phyloP scores from a whole-genome alignment of 2,797 vertebrate genomes.

The Sardinella longiceps region DNA sequence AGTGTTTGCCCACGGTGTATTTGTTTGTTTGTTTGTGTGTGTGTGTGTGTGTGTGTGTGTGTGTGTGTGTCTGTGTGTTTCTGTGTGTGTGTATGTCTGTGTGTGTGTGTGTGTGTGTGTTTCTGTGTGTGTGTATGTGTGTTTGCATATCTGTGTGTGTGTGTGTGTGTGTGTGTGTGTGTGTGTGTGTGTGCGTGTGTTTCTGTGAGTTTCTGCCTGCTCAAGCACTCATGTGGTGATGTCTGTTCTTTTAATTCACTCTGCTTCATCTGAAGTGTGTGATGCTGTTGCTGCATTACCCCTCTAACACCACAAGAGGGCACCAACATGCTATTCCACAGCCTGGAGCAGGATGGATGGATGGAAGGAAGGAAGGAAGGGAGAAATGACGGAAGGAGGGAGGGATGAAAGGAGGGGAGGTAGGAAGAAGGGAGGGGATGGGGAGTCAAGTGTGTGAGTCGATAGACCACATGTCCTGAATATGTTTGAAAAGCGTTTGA shows the following conservation, averaged over 20 bases:
- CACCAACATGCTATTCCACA: slow-evolving; percentile 51
- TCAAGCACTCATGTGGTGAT: background rate
- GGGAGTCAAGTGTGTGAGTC: background rate
- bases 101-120: slow-evolving; percentile 36
- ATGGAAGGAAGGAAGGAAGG: no score
- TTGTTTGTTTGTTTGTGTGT: slow-evolving; percentile 58
- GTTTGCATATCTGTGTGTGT: no score
- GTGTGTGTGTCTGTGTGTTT: no score
- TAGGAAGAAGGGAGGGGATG: background rate
- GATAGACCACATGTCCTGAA: slow-evolving; percentile 23
- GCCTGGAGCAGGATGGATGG: background rate
- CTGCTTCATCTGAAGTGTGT: background rate
- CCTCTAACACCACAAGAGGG: slow-evolving; percentile 59
- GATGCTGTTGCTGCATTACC: background rate
- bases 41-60: background rate
- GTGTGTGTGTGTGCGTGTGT: no score
- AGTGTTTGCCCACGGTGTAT: slow-evolving; percentile 49
- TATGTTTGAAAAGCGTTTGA: slow-evolving; percentile 13
- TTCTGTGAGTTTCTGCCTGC: no score
- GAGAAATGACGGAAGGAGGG: no score
- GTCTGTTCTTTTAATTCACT: slow-evolving; percentile 16
- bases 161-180: background rate
- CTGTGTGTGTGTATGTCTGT: slow-evolving; percentile 64
- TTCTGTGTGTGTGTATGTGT: background rate
- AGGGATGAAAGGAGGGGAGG: no score